Evolutionary conservation across 2,888 invertebrate genomes (phyloP), one percentile per base, ranked within the genome.

Genomic region (Ectemnius continuus): DNA sequence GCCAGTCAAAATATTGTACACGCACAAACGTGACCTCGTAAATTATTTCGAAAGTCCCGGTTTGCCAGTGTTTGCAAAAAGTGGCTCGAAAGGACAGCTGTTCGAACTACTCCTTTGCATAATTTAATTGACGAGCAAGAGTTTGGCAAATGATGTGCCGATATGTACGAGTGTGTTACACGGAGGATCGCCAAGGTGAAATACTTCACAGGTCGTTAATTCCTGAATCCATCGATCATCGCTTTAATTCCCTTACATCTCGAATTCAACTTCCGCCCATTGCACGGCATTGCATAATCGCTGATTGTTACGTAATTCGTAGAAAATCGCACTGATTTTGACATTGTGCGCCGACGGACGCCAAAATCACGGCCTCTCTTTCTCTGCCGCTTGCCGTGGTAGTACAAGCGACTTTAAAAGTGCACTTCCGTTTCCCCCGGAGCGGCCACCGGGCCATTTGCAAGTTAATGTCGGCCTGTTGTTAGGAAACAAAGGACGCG

Each of bases 401-500:
- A n/a, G 26, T 47, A 23, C 18, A 47, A 13, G 48, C 4, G 14
- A 36, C 36, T 26, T 62, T 23, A 23, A 52, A 62, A 48, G 20
- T 62, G 47, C 48, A 26, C 62, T 62, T 52, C 48, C 62, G 52
- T 48, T 62, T 62, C 23, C 28, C 20, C 5, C 4, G 3, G 5
- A 56, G n/a, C 52, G 18, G 46, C 20, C 18, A 14, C 23, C 14
- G 6, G 16, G 16, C n/a, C 4, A 65, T 65, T 65, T 65, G 65
- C 65, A 65, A 65, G 56, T 65, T 65, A 65, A 65, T 58, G 57
- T 14, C 45, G 46, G 14, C 11, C 14, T 18, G 26, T 20, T n/a
- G 28, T 26, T 36, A 14, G 58, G 28, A 45, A 65, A 58, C 57
- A 16, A 46, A 58, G 46, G 23, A 57, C 20, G 36, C 28, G 36